Conservation (phyloP, 2,888 invertebrate species). For the Stenchaetothrips biformis region DNA sequence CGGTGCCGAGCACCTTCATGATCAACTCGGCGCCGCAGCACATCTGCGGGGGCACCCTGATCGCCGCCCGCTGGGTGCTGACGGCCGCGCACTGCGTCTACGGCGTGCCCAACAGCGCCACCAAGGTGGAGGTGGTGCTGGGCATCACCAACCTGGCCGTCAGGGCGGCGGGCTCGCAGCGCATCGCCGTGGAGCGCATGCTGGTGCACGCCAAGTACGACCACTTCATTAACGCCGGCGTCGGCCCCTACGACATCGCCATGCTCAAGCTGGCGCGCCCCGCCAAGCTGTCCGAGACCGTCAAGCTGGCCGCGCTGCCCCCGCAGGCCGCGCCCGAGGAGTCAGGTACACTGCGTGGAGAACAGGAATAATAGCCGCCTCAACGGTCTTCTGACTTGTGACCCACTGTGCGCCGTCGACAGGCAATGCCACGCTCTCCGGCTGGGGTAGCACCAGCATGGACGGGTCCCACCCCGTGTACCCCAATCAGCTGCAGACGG, state of each 20-base stretch:
- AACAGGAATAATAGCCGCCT: too few species aligned
- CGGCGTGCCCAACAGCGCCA: not conserved
- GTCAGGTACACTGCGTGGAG: too few species aligned
- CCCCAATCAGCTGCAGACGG: constrained; percentile 38
- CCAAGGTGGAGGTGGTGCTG: not conserved
- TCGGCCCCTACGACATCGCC: constrained; percentile 45
- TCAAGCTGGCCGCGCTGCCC: constrained; percentile 40
- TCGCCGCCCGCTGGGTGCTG: constrained; percentile 38
- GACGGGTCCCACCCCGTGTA: constrained; percentile 32
- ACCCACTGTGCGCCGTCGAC: constrained; percentile 31
- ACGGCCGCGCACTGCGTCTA: constrained; percentile 41
- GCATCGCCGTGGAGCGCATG: not conserved
- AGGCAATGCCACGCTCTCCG: constrained; percentile 36
- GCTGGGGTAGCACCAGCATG: constrained; percentile 38
- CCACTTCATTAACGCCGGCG: constrained; percentile 29
- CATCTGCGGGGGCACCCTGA: constrained; percentile 40
- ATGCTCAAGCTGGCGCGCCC: constrained; percentile 41
- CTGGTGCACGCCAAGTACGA: not conserved
- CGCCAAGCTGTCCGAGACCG: constrained; percentile 37
- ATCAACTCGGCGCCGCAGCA: not conserved
- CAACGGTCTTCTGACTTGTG: not conserved
- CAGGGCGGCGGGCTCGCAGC: constrained; percentile 30
- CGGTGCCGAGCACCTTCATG: not conserved
- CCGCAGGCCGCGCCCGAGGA: not conserved
- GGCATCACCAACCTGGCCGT: constrained; percentile 32